Evolutionary conservation across 2,888 invertebrate genomes (phyloP), one percentile per base, ranked within the genome.

Genomic region (Protonemura montana): DNA sequence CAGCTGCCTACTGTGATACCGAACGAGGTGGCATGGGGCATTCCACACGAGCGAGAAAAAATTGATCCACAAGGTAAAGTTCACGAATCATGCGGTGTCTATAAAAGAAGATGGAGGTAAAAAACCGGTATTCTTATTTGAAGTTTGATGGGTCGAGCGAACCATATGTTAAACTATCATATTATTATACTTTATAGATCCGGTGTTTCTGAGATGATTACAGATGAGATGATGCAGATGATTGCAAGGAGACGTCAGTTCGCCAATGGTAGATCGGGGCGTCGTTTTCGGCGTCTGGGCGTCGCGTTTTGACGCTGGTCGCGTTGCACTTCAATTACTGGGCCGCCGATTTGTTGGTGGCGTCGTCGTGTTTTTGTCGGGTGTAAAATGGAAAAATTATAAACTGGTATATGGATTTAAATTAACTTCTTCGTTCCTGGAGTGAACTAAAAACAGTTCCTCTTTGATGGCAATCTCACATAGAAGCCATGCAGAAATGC

Each of bases 131-230:
- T 30, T 29, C 81, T 30, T 30, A 29, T 30, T 30, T 30, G 30
- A 81, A 81, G 27, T 81, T 81, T 81, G 81, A 81, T 81, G 81
- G 29, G 6, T 28, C 30, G 78, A n/a, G 30, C 81, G 28, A 7
- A 81, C 81, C 81, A 28, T 81, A 29, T 30, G 81, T 81, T 81
- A 81, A 81, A 81, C 81, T 30, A 30, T 81, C 81, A 81, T 30
- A 28, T 81, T 81, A 81, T 81, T 81, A 30, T 81, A 30, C 16
- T 81, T 81, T 81, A 81, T 81, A 81, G 81, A 81, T 81, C 81
- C 81, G 81, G 81, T 81, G 81, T 78, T 78, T 26, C 59, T 59
- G 28, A 28, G 78, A 78, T 78, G 78, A 78, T 78, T 78, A 25
- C 6, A 78, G 28, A 78, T 5, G 59, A 10, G 59, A 16, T 21